Evolutionary conservation across 2,888 invertebrate species (phyloP), one percentile per base, ranked within the genome.

Genomic region (Mechanitis mazaeus): DNA sequence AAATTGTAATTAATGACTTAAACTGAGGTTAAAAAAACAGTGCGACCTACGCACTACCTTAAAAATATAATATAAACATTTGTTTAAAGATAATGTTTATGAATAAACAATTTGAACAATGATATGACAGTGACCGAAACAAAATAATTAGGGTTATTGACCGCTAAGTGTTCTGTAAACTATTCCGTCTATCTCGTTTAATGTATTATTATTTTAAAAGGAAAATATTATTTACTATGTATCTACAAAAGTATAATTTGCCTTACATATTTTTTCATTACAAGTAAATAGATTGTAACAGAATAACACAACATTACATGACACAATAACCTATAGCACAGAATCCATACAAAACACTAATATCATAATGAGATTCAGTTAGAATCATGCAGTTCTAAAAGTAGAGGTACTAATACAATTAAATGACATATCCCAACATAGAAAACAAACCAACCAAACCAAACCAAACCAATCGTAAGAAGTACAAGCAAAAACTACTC

Each of bases 1-100:
- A 71, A 76, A 81, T 81, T 80, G 76, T 78, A 77, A 81, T 79
- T 78, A 78, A 83, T 80, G 74, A 75, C 72, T 77, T 42, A 42
- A 9, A 74, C 70, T 71, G 69, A 75, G 72, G 69, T 72, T 74
- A 67, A 68, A 63, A 67, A 62, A 67, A 62, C 58, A 55, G 54
- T n/a, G 12, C 50, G 33, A 58, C 62, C 54, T 45, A 59, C 58
- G 50, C 56, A 53, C 28, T 58, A 9, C 12, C 11, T 59, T 46
- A 3, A 54, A 54, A 33, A 50, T 20, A 20, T 33, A 53, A 31
- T 35, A 33, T 6, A 42, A 45, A 45, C 35, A 38, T 58, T 31
- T 53, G 31, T 54, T 35, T 42, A 45, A 31, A 50, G 35, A 50
- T 58, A 58, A 45, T 50, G 54, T 58, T 58, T 33, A 58, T 58